These are phyloP conservation scores for Poeciliopsis turrubarensis DNA, from an alignment of 2,113 vertebrate species.

Conservation along the genomic window DNA sequence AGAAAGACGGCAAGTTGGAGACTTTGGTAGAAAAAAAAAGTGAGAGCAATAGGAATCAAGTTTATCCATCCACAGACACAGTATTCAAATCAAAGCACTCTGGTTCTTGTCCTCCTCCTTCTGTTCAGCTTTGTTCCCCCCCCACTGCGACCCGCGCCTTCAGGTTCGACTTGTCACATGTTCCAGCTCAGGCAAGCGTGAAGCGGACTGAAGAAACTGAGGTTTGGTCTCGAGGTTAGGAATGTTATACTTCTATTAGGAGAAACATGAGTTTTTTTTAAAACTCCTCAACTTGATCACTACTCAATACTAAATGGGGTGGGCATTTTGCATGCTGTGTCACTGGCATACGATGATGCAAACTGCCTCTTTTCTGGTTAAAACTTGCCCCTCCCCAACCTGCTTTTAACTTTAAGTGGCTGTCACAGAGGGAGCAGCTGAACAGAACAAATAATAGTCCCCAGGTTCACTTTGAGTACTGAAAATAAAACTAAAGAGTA, in stretches of 20 bases:
- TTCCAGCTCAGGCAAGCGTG: constrained; percentile 75
- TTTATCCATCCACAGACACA: constrained; percentile 56
- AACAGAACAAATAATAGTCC: constrained; percentile 7
- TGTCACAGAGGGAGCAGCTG: constrained; percentile 12
- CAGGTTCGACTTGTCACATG: constrained; percentile 69
- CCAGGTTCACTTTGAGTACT: constrained; percentile 17
- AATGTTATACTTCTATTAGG: constrained; percentile 59
- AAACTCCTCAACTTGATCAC: constrained; percentile 9
- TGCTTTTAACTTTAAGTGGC: constrained; percentile 33
- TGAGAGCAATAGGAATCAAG: constrained; percentile 39
- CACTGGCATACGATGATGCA: constrained; percentile 24
- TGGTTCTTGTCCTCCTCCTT: constrained; percentile 57
- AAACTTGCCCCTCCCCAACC: not conserved
- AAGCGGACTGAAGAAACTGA: constrained; percentile 55
- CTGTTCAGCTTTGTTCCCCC: constrained; percentile 16
- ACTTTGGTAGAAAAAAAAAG: constrained; percentile 17
- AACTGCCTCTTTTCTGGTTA: constrained; percentile 25
- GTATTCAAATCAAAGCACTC: constrained; percentile 67
- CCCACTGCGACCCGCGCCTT: constrained; percentile 37
- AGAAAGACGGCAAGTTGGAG: constrained; percentile 25
- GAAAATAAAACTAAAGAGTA: not conserved
- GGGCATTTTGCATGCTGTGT: not conserved
- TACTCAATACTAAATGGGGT: constrained; percentile 49
- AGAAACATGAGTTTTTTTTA: constrained; percentile 51
- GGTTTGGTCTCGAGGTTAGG: constrained; percentile 60